Base-by-base conservation (phyloP, 2,113 vertebrate genomes). In the Ibidorhyncha struthersii region DNA sequence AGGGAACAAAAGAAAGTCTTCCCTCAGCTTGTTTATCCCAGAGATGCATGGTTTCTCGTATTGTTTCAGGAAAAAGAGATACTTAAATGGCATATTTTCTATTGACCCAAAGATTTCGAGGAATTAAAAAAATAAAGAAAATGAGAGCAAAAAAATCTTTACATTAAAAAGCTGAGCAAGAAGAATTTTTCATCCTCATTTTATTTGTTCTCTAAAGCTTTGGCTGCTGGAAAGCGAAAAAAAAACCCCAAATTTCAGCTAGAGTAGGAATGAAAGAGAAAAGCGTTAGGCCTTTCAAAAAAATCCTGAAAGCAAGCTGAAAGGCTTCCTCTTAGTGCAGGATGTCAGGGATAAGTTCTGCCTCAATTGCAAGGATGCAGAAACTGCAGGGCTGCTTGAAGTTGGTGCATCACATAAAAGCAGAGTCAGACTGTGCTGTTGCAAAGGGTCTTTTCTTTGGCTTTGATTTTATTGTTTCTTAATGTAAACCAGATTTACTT, bases 121-220 rank as follows among this genome's bases (percentile, higher is more conserved):
- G 58, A 62, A 61, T 61, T 56, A 45, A 49, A 50, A 63, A 59
- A 30, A 21, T 5, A 43, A 56, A 52, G 21, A 47, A 78, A 86
- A 71, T 19, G 34, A 69, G 45, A 96, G 22, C 3, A 53, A 9
- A 66, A 69, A 61, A 58, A 29, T 40, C 8, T 65, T 95, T 82
- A 61, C 53, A 81, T 76, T 77, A n/a, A 85, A 80, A 89, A 91
- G 40, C 55, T 91, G 62, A 86, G 23, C 55, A 76, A 59, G 52
- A 85, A 86, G 27, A 63, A 25, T 34, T 78, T 91, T 95, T 96
- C 41, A 70, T 91, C 69, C 14, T 94, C 12, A 9, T 82, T 89
- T 96, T 89, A 86, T 91, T 90, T 97, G 52, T 87, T 82, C 69
- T 89, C 20, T 72, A 84, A 81, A 87, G 79, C 70, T 96, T 82